Conservation (phyloP, 2,888 invertebrate species). For the Myopa testacea region DNA sequence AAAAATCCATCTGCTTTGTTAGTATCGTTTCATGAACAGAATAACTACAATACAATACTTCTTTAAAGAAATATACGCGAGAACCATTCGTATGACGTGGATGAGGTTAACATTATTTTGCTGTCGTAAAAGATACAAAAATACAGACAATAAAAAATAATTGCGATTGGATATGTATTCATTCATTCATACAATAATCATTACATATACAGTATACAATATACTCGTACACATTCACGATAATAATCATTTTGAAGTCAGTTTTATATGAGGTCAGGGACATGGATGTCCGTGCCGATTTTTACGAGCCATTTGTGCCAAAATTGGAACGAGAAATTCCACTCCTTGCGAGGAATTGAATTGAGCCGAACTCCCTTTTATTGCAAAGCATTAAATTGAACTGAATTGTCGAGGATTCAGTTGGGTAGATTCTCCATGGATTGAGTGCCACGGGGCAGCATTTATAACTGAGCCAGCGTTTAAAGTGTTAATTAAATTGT, state of each 20-base stretch:
- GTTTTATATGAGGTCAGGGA: conserved; percentile 55
- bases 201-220: neutral
- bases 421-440: too few relatives aligned
- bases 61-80: neutral
- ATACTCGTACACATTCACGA: too few relatives aligned
- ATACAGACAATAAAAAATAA: neutral
- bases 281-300: conserved; percentile 53
- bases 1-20: too few relatives aligned
- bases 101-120: neutral
- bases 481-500: conserved; percentile 11
- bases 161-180: neutral
- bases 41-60: too few relatives aligned
- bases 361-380: neutral
- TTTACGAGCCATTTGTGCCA: neutral
- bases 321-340: neutral
- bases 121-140: conserved; percentile 4
- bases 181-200: neutral
- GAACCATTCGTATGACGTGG: neutral
- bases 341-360: conserved; percentile 2
- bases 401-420: neutral
- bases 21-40: too few relatives aligned
- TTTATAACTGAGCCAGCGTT: neutral
- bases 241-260: too few relatives aligned
- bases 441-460: too few relatives aligned
- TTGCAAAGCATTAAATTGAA: neutral